Evolutionary conservation across 2,888 invertebrate species (phyloP), one percentile per base, ranked within the genome.

Genomic region (Noctua janthe): DNA sequence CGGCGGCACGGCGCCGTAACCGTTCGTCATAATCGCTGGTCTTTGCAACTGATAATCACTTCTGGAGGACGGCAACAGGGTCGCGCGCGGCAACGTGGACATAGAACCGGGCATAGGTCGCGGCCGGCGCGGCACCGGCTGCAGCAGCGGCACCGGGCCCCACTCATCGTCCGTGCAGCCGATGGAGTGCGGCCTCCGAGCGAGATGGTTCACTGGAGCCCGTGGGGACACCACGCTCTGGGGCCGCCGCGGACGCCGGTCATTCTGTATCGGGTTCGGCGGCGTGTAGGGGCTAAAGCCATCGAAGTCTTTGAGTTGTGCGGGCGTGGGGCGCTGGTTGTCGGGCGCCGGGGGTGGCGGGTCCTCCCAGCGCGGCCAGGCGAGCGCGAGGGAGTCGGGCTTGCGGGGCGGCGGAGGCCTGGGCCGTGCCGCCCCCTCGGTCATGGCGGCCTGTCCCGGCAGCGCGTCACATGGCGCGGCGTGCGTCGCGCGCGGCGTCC

Each of bases 41-140:
- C 97, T 95, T 84, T 97, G 97, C 76, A 98, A 94, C 93, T 97
- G 97, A 92, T 98, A 97, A 91, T 98, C 98, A 93, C 97, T 98
- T 70, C 97, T 95, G 73, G 97, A 97, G 88, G 97, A 97, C 85
- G 98, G 97, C 84, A 98, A 90, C 74, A 97, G 97, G 43, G 97
- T 97, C 11, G 97, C 95, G 89, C 95, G 92, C 92, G 97, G 95
- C 83, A 97, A 92, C 86, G 97, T 96, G 84, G 96, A 94, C 89
- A 97, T 87, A 72, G 94, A 82, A 59, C 91, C 95, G 85, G 97
- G 94, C 81, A 95, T 94, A 84, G 96, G 97, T 89, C 96, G 94
- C 87, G 97, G 96, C 76, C 97, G 95, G 71, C 97, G 97, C 91
- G 97, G 96, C 87, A 97, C 97, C 90, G 97, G 97, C 93, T 95